Base-by-base conservation (phyloP, 2,888 invertebrate genomes). In the Amblyjoppa proteus region DNA sequence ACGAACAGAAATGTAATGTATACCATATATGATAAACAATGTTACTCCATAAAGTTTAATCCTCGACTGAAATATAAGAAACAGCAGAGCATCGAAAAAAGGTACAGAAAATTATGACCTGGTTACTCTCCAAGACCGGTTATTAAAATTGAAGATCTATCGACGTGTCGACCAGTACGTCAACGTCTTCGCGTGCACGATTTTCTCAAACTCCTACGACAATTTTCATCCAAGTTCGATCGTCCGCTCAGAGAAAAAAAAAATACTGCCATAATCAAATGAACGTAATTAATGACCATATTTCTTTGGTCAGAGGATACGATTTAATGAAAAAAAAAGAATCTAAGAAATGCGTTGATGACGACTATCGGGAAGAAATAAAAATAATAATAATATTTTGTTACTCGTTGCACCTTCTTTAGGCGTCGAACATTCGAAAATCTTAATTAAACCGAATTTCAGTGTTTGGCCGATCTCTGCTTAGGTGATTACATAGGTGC, bases 71-170 rank as follows among this genome's bases (percentile, higher is more conserved):
- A 56, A 7, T 25, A 25, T 13, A 53, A 53, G 53, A 71, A 53
- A 53, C 16, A 5, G 28, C 61, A 2, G 3, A 20, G 20, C 20
- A 9, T 16, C n/a, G 34, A 28, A 64, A 76, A 53, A 51, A 58
- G 41, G 51, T 41, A 41, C 20, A 49, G 11, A 20, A 41, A 68
- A 77, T 38, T 41, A 61, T 76, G 80, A 77, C 58, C 74, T 28
- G 51, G 45, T 77, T 84, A 56, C 45, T 56, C 31, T 45, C 38
- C 34, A 51, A 73, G 61, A 85, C 76, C 73, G 73, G 77, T 85
- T 83, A 83, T 77, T 74, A 80, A 80, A 81, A 73, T 66, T 51
- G 20, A 64, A 64, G 61, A 64, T 64, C 34, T 16, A 34, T 64
- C 61, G 16, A 64, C n/a, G 61, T 34, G 31, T 28, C n/a, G 31